These are phyloP conservation scores for Tortrix viridana DNA, from an alignment of 2,888 invertebrate genomes.

Conservation along the genomic window DNA sequence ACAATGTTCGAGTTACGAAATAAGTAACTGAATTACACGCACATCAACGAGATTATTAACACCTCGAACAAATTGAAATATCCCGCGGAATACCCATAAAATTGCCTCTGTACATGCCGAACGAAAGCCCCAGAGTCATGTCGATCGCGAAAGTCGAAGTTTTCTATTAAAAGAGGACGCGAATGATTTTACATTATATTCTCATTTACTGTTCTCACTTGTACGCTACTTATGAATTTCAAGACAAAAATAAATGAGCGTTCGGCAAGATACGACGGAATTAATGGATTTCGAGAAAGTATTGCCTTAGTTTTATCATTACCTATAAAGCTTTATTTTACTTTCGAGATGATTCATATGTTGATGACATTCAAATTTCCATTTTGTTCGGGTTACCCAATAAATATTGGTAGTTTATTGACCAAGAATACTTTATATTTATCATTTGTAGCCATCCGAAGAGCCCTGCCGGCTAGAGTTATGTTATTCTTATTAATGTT, in stretches of 20 bases:
- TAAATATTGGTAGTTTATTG: slow-evolving; percentile 7
- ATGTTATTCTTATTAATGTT: too few species aligned
- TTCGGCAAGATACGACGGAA: slow-evolving; percentile 12
- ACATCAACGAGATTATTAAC: slow-evolving; percentile 26
- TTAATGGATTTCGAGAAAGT: slow-evolving; percentile 35
- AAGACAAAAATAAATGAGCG: slow-evolving; percentile 31
- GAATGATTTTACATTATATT: slow-evolving; percentile 33
- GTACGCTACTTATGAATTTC: slow-evolving; percentile 24
- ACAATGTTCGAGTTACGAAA: not conserved
- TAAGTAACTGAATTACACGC: slow-evolving; percentile 29
- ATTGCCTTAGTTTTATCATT: slow-evolving; percentile 24
- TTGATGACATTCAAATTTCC: slow-evolving; percentile 7
- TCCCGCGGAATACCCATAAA: slow-evolving; percentile 26
- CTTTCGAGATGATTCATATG: slow-evolving; percentile 27
- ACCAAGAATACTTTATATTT: not conserved
- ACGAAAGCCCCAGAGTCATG: slow-evolving; percentile 21
- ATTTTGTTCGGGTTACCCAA: not conserved
- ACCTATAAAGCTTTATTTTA: slow-evolving; percentile 13
- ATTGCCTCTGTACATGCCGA: slow-evolving; percentile 16
- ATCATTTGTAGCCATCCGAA: too few species aligned
- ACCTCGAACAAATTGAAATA: slow-evolving; percentile 25
- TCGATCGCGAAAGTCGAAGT: slow-evolving; percentile 28
- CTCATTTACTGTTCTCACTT: slow-evolving; percentile 31
- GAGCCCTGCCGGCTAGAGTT: too few species aligned
- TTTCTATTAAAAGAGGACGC: slow-evolving; percentile 36